Conservation (phyloP, 2,888 invertebrate genomes). For the Fragum whitleyi region DNA sequence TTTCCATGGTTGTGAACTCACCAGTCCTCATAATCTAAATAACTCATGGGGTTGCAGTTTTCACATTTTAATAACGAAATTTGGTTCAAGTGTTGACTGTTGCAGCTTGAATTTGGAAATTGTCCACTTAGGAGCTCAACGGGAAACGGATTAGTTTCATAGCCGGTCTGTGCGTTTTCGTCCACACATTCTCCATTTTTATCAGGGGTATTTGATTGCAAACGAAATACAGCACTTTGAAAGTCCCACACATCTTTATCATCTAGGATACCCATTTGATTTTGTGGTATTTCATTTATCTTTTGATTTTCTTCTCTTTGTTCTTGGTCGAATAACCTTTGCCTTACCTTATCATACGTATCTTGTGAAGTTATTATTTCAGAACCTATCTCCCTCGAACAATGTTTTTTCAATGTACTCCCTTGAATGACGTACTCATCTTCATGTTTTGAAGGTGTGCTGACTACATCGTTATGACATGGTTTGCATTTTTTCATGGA, state of each 20-base stretch:
- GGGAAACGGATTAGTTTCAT: conserved; percentile 1
- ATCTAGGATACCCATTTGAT: neutral
- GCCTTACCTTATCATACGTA: neutral
- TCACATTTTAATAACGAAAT: conserved; percentile 4
- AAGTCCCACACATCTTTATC: neutral
- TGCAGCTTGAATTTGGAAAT: neutral
- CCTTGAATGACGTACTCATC: conserved; percentile 13
- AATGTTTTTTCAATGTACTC: conserved; percentile 8
- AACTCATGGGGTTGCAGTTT: neutral
- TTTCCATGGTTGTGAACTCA: conserved; percentile 2
- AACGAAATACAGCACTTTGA: neutral
- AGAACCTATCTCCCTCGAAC: neutral
- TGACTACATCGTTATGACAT: neutral
- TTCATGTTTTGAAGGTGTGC: neutral
- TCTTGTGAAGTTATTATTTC: neutral
- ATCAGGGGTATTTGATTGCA: neutral
- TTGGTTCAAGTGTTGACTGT: neutral
- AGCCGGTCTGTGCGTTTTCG: neutral
- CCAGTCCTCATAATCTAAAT: neutral
- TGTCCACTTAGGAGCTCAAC: conserved; percentile 1
- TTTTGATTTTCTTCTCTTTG: neutral
- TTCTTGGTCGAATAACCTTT: neutral
- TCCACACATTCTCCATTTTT: too few relatives aligned
- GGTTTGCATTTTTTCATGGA: neutral
- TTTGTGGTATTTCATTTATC: neutral